These are phyloP conservation scores for Littorina saxatilis DNA, from an alignment of 1,140 invertebrate species.

Conservation along the genomic window DNA sequence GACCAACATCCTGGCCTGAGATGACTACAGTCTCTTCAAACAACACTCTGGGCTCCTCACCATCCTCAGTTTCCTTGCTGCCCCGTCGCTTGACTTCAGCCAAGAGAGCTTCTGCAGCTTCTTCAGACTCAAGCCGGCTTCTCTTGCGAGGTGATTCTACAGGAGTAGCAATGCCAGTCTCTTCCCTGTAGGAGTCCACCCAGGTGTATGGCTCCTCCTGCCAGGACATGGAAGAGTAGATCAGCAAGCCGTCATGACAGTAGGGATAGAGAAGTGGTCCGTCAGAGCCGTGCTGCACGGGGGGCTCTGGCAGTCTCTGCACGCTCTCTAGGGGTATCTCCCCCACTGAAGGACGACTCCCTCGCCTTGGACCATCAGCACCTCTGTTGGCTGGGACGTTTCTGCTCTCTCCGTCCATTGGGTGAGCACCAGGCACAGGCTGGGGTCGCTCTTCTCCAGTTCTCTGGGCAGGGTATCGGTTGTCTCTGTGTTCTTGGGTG, in stretches of 20 bases:
- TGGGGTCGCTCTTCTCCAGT: too few species aligned
- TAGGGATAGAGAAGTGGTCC: not conserved
- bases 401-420: too few species aligned
- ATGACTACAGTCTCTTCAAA: constrained; percentile 13
- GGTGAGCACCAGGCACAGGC: too few species aligned
- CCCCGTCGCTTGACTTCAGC: constrained; percentile 25
- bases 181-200: constrained; percentile 24
- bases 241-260: constrained; percentile 24
- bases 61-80: not conserved
- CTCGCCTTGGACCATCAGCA: not conserved
- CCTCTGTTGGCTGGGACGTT: too few species aligned
- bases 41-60: not conserved
- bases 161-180: constrained; percentile 20
- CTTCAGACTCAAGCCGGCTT: constrained; percentile 37
- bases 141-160: constrained; percentile 22
- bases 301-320: not conserved
- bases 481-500: too few species aligned
- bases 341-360: not conserved
- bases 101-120: constrained; percentile 31
- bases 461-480: too few species aligned
- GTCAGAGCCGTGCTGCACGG: constrained; percentile 6
- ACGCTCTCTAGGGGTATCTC: constrained; percentile 11
- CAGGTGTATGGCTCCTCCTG: constrained; percentile 29
- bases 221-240: not conserved
- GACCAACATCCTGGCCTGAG: not conserved